Percentiles rank a stretch among this genome's conserved stretches.
Conservation (phyloP, 1,140 invertebrate species). For the Scylla paramamosain region DNA sequence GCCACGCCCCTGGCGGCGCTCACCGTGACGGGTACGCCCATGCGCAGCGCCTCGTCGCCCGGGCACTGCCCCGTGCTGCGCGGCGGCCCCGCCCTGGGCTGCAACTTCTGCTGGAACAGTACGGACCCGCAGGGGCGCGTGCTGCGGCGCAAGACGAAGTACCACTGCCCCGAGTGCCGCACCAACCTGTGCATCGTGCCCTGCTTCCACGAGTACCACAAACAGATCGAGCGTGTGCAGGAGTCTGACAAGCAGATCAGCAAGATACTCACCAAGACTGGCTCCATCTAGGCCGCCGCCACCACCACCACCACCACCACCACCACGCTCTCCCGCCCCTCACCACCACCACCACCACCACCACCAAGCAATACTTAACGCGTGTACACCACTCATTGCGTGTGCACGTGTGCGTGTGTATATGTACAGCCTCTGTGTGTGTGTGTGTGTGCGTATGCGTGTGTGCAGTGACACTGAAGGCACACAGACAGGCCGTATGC, state of each 20-base stretch:
- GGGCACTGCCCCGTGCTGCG: constrained; percentile 89
- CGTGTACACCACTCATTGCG: background rate
- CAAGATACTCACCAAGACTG: constrained; percentile 77
- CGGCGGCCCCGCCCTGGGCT: constrained; percentile 89
- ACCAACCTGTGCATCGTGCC: constrained; percentile 89
- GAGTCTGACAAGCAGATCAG: constrained; percentile 76
- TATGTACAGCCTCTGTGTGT: background rate
- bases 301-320: background rate
- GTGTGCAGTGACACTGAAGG: no score
- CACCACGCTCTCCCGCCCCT: background rate
- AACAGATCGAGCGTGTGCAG: constrained; percentile 74
- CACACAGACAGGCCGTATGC: background rate
- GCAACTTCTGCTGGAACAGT: constrained; percentile 94
- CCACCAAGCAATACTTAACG: background rate
- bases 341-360: background rate
- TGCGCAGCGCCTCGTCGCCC: constrained; percentile 69
- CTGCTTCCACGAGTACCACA: constrained; percentile 78
- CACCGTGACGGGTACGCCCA: constrained; percentile 21
- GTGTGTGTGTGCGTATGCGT: background rate
- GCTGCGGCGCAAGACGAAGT: constrained; percentile 91
- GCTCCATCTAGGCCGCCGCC: constrained; percentile 57
- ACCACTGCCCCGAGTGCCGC: constrained; percentile 92
- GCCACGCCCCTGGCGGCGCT: constrained; percentile 36
- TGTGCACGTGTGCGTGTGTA: background rate
- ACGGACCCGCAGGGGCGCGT: constrained; percentile 89